These are phyloP conservation scores for Tetragnatha versicolor DNA, from an alignment of 1,140 invertebrate genomes.

Conservation along the genomic window DNA sequence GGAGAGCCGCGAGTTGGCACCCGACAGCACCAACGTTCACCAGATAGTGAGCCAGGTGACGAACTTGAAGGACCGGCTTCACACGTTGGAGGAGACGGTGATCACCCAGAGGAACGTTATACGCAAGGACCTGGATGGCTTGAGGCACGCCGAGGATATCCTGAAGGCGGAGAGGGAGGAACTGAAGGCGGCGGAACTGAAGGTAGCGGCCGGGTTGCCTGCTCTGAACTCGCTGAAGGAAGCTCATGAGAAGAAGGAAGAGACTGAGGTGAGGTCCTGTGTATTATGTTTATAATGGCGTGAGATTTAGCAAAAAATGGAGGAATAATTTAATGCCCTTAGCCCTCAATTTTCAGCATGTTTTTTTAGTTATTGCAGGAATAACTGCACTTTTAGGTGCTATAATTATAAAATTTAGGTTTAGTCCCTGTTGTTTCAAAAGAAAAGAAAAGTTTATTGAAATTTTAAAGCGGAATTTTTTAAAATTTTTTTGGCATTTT, in stretches of 20 bases:
- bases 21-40: conserved; percentile 47
- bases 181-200: conserved; percentile 84
- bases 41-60: conserved; percentile 47
- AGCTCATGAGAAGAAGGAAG: conserved; percentile 76
- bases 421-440: no score
- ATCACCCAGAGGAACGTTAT: conserved; percentile 69
- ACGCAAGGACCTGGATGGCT: conserved; percentile 49
- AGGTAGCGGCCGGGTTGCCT: conserved; percentile 72
- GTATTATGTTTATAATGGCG: no score
- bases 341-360: no score
- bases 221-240: conserved; percentile 75
- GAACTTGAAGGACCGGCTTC: conserved; percentile 65
- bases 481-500: no score
- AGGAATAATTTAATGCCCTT: no score
- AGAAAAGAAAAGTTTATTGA: no score
- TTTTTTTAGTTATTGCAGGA: no score
- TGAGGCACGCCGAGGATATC: conserved; percentile 74
- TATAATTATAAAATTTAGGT: no score
- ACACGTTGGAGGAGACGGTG: conserved; percentile 71
- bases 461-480: no score
- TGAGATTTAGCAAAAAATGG: no score
- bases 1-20: conserved; percentile 76
- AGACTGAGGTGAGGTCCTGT: conserved; percentile 61
- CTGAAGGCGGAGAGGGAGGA: conserved; percentile 79
- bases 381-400: no score